These are phyloP conservation scores for Melanaphis sacchari DNA, from an alignment of 1,140 invertebrate genomes.

Conservation along the genomic window DNA sequence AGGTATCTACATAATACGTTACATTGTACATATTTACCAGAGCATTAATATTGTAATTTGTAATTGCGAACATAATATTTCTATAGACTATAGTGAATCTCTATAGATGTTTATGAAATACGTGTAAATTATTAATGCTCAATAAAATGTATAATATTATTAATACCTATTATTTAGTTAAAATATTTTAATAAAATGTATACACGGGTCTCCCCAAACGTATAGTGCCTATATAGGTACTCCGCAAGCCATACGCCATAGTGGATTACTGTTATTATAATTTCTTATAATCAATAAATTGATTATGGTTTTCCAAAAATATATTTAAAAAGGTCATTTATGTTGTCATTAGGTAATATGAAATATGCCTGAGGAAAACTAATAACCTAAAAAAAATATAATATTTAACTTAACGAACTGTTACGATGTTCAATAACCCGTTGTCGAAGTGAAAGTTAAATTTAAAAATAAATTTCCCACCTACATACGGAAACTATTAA, in stretches of 20 bases:
- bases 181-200: background rate
- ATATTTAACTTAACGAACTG: background rate
- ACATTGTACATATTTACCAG: background rate
- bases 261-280: background rate
- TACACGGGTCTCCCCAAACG: background rate
- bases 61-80: no score
- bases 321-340: background rate
- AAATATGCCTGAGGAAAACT: background rate
- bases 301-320: background rate
- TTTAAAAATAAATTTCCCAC: constrained; percentile 1
- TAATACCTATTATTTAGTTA: background rate
- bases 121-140: background rate
- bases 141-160: background rate
- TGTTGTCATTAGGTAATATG: constrained; percentile 1
- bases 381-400: constrained; percentile 4
- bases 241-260: no score
- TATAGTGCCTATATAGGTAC: no score
- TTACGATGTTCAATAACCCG: background rate
- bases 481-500: background rate
- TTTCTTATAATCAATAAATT: background rate
- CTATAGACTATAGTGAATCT: background rate
- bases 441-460: background rate
- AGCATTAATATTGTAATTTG: no score
- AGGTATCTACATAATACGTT: background rate
- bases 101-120: background rate